Evolutionary conservation across 2,113 vertebrate species (phyloP).

Genomic region (Prunella fulvescens): DNA sequence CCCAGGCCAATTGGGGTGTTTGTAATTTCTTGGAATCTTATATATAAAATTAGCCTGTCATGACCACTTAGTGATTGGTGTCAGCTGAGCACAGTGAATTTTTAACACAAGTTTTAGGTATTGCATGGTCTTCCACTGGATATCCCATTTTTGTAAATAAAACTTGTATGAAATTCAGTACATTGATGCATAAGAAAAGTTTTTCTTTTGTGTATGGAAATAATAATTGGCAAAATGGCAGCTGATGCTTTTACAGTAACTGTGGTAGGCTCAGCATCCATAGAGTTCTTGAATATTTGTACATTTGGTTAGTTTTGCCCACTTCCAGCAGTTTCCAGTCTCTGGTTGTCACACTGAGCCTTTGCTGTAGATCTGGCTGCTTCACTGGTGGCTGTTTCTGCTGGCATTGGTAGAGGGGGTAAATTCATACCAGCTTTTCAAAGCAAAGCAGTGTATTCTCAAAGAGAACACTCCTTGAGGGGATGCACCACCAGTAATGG

Average conservation of each 20-base stretch:
- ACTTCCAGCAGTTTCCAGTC: neutral
- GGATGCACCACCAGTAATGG: neutral
- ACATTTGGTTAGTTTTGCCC: neutral
- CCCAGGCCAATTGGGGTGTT: neutral
- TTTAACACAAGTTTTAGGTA: neutral
- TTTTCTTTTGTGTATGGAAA: neutral
- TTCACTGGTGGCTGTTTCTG: neutral
- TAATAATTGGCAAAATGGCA: neutral
- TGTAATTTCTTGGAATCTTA: neutral
- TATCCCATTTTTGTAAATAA: neutral
- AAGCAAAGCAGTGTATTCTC: neutral
- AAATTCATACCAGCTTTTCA: neutral
- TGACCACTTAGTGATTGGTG: neutral
- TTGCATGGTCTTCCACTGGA: neutral
- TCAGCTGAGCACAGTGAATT: neutral
- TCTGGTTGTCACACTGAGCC: neutral
- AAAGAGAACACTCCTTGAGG: neutral
- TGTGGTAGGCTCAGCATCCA: neutral
- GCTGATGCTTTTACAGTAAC: neutral
- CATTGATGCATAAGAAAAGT: fast-evolving
- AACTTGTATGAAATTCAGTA: neutral
- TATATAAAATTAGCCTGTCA: neutral
- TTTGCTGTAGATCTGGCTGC: neutral
- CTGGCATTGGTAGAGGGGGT: neutral
- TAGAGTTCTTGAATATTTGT: neutral